phyloP scores from a whole-genome alignment of 1,140 invertebrate genomes.

The Polypedilum pembai region DNA sequence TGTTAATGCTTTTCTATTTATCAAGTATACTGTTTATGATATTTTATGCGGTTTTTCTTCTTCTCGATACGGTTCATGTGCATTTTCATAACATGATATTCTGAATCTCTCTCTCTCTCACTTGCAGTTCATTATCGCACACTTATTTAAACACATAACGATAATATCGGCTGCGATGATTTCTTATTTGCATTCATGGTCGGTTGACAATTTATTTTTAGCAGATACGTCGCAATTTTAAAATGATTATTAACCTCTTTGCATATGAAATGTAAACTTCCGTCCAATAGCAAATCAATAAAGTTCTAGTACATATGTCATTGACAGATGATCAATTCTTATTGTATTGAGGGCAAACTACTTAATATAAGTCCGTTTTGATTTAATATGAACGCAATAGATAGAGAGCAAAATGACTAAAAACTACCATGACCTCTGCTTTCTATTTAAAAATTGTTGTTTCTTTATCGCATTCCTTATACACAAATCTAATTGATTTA shows the following conservation, averaged over 20 bases:
- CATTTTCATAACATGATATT: background rate
- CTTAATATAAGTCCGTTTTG: background rate
- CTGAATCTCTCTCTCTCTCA: background rate
- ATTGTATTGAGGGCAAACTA: background rate
- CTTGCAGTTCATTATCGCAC: too few species aligned
- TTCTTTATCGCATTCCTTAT: background rate
- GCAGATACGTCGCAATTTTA: background rate
- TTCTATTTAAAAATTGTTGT: background rate
- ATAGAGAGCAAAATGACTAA: background rate
- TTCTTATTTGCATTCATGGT: background rate
- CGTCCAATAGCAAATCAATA: conserved; percentile 9
- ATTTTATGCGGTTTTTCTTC: background rate
- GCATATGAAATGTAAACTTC: background rate
- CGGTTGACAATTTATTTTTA: background rate
- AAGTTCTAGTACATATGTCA: background rate
- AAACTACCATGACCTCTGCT: background rate
- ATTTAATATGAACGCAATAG: too few species aligned
- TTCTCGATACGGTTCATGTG: background rate
- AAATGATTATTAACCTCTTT: background rate
- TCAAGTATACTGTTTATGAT: background rate
- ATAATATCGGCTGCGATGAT: background rate
- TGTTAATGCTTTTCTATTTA: background rate
- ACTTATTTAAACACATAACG: background rate
- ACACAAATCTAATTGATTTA: background rate
- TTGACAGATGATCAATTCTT: background rate